These are phyloP conservation scores for Agrypnia vestita DNA, from an alignment of 1,140 invertebrate genomes.

Conservation along the genomic window DNA sequence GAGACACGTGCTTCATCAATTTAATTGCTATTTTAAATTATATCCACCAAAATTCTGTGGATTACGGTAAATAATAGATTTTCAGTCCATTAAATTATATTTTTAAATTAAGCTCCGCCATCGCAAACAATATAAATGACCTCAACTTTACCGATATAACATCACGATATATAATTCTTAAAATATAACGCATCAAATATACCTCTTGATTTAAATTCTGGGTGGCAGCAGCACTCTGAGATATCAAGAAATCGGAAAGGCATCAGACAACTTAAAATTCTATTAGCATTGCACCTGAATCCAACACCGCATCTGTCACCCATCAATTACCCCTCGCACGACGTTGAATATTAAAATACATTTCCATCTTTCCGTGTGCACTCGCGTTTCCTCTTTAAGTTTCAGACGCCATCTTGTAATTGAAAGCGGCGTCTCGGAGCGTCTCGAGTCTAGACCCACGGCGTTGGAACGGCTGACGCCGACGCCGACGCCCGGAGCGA, in stretches of 20 bases:
- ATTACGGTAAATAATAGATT: no score
- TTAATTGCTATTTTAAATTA: no score
- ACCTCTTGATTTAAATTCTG: no score
- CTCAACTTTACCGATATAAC: no score
- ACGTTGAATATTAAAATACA: constrained; percentile 33
- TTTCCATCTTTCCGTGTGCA: constrained; percentile 25
- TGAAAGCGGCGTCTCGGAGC: constrained; percentile 29
- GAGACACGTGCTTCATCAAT: no score
- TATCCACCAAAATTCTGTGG: no score
- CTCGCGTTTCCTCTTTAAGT: not conserved
- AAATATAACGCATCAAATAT: no score
- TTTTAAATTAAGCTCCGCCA: no score
- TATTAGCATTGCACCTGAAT: not conserved
- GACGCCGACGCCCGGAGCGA: not conserved
- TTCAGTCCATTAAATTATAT: no score
- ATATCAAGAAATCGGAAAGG: constrained; percentile 5
- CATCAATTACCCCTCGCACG: constrained; percentile 25
- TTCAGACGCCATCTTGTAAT: constrained; percentile 28
- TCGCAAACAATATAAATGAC: no score
- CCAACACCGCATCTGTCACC: constrained; percentile 20
- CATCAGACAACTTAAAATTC: not conserved
- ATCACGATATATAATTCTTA: no score
- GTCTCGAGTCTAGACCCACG: constrained; percentile 35
- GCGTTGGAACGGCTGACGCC: constrained; percentile 5
- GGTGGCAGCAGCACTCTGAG: no score